These are phyloP conservation scores for Battus philenor DNA, from an alignment of 1,140 invertebrate species.

Conservation along the genomic window DNA sequence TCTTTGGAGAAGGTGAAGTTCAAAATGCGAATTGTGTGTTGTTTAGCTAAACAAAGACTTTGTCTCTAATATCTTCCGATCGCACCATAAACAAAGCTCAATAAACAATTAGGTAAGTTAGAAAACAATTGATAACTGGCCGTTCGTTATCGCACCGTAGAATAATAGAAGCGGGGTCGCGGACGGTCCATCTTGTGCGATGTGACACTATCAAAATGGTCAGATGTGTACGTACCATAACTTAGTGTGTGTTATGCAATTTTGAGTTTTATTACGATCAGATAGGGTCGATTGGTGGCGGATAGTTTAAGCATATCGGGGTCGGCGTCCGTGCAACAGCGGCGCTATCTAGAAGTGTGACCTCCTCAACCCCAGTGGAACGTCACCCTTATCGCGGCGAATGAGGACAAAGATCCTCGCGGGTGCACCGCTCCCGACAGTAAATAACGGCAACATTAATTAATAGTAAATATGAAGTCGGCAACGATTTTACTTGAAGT, in stretches of 20 bases:
- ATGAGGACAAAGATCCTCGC: conserved; percentile 59
- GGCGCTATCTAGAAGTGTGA: conserved; percentile 51
- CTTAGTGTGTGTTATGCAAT: background rate
- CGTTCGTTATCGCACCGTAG: background rate
- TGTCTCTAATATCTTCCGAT: no score
- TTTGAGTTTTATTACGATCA: conserved; percentile 17
- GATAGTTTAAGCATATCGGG: conserved; percentile 23
- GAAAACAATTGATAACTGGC: no score
- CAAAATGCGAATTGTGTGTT: no score
- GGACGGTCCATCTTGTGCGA: background rate
- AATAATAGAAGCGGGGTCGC: conserved; percentile 10
- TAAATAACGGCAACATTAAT: conserved; percentile 46
- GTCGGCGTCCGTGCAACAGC: conserved; percentile 48
- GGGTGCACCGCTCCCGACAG: conserved; percentile 39
- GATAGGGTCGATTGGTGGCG: conserved; percentile 7
- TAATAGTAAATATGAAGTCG: conserved; percentile 6
- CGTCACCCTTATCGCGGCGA: conserved; percentile 60
- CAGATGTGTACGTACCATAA: background rate
- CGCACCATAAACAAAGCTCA: no score
- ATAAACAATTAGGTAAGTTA: no score
- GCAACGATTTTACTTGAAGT: background rate
- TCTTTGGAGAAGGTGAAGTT: no score
- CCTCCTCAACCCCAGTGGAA: conserved; percentile 51
- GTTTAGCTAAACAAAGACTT: no score
- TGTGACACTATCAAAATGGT: conserved; percentile 1